phyloP scores from a whole-genome alignment of 2,113 vertebrate species.

The Machaerirhynchus nigripectus region DNA sequence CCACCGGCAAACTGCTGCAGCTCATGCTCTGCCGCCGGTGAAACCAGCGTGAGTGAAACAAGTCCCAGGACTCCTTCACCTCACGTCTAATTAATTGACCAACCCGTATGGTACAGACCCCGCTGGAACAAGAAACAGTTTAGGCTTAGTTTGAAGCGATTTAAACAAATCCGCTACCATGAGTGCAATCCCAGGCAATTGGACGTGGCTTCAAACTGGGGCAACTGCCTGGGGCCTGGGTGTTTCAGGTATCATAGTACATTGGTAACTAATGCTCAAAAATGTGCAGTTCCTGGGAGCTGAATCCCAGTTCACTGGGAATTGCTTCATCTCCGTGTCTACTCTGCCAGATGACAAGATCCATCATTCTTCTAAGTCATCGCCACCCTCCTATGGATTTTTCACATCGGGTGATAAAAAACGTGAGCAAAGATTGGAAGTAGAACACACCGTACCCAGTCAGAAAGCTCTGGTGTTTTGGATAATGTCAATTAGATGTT shows the following conservation, averaged over 20 bases:
- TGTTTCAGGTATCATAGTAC: neutral
- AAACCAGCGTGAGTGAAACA: accelerated
- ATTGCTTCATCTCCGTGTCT: neutral
- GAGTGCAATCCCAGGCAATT: neutral
- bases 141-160: neutral
- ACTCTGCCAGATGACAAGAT: neutral
- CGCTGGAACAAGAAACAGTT: neutral
- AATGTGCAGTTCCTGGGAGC: neutral
- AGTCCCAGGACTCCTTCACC: neutral
- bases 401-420: neutral
- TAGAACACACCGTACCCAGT: neutral
- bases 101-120: accelerated
- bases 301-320: neutral
- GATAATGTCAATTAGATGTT: neutral
- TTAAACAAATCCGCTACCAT: neutral
- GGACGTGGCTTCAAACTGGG: neutral
- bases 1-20: neutral
- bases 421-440: neutral
- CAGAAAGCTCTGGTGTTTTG: neutral
- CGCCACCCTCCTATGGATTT: accelerated
- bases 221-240: neutral
- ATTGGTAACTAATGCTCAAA: neutral
- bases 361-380: neutral
- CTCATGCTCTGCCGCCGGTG: accelerated
- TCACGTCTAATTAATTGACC: accelerated